Base-by-base conservation (phyloP, 2,797 vertebrate genomes). In the Catostomus latipinnis region DNA sequence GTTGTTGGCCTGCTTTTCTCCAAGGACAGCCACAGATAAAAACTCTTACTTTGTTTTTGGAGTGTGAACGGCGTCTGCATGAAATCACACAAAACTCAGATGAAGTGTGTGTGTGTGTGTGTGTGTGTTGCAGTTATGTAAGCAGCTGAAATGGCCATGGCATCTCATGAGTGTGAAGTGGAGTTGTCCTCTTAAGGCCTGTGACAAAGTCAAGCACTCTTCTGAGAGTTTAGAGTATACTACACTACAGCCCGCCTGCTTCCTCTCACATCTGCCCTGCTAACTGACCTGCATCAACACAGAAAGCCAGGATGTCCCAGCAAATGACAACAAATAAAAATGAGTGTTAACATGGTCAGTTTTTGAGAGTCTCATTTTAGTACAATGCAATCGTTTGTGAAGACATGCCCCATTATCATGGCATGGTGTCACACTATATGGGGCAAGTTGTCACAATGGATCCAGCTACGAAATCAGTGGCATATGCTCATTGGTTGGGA, bases 1-100 rank as follows among this genome's bases (percentile, higher is more conserved):
- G 88, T 81, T 76, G 73, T 77, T 76, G 79, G 73, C 82, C 83
- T 85, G 76, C 80, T 88, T 88, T 86, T 83, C 74, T 16, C 54
- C 77, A 73, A 78, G 80, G 82, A 80, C 74, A 78, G 74, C 83
- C 72, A 81, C 71, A 45, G 57, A 77, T 81, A 3, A 85, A 76
- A 81, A 57, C 53, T 53, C 82, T 72, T 71, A 45, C 81, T 78
- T 83, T 81, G 76, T 83, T 81, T 74, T 81, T 13, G 9, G 56
- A 80, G 76, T 48, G 60, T 53, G 67, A 76, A 57, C 56, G 70
- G 82, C 67, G 72, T 74, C 63, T 82, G 65, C 71, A 48, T 52
- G 62, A 67, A 56, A 70, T 69, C 75, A 53, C 58, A 82, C 7
- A 18, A 22, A 22, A 22, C 22, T 22, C 22, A 22, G 22, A 22